Evolutionary conservation across 1,140 invertebrate species (phyloP).

Genomic region (Nephila pilipes): DNA sequence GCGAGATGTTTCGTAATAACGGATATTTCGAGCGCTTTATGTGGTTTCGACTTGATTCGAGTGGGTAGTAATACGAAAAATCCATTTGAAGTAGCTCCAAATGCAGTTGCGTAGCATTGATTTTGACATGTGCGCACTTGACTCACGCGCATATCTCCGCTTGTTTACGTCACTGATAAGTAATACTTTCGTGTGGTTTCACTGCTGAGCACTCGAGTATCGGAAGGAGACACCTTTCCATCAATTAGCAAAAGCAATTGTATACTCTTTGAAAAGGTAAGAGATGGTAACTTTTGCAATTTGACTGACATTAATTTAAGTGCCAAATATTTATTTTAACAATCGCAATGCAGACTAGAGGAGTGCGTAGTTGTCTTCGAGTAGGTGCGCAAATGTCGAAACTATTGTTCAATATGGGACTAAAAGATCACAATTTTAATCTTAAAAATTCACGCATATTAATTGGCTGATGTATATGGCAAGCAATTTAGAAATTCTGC

Average conservation of each 20-base stretch:
- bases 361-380: not conserved
- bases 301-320: not conserved
- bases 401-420: not conserved
- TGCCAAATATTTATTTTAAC: not conserved
- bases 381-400: not conserved
- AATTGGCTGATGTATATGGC: too few relatives aligned
- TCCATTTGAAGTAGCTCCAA: not conserved
- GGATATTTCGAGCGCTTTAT: not conserved
- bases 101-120: conserved; percentile 22
- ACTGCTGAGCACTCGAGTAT: conserved; percentile 8
- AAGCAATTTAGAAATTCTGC: too few relatives aligned
- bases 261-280: not conserved
- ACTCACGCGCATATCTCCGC: not conserved
- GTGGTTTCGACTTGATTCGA: not conserved
- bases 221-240: not conserved
- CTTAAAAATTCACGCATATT: too few relatives aligned
- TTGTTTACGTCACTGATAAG: conserved; percentile 33
- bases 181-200: conserved; percentile 8
- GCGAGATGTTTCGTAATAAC: too few relatives aligned
- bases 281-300: not conserved
- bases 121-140: conserved; percentile 5
- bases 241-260: not conserved
- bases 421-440: not conserved
- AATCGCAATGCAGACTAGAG: not conserved
- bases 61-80: not conserved